These are phyloP conservation scores for Sebastes jordani DNA, from an alignment of 2,797 vertebrate species.

Conservation along the genomic window DNA sequence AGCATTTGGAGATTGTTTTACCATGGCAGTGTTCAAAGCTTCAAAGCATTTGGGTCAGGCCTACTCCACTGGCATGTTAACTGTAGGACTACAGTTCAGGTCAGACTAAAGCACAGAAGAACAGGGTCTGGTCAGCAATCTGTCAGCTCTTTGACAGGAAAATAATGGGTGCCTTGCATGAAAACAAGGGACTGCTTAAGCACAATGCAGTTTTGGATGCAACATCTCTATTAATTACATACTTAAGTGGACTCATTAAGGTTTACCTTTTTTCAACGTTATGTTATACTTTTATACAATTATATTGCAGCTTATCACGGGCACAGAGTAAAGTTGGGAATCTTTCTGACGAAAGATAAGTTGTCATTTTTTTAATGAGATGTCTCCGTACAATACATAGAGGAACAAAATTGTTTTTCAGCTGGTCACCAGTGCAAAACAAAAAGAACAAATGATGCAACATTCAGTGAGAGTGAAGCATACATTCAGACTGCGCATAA, in stretches of 20 bases:
- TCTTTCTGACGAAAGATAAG: background rate
- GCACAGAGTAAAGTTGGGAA: background rate
- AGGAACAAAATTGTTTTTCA: background rate
- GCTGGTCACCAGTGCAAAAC: background rate
- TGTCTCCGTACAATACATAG: background rate
- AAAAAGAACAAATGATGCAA: background rate
- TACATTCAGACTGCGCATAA: background rate
- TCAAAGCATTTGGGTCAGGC: no score
- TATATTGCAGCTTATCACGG: background rate
- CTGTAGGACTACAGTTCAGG: background rate
- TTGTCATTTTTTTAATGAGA: background rate
- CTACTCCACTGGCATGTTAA: background rate
- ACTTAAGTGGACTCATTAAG: background rate
- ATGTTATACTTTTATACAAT: background rate
- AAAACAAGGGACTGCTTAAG: background rate
- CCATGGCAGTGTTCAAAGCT: no score
- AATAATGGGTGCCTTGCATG: background rate
- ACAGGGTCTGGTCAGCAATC: no score
- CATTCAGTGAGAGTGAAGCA: background rate
- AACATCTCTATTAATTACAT: background rate
- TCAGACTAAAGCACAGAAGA: no score
- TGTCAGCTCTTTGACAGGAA: background rate
- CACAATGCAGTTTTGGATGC: background rate
- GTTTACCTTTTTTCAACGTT: background rate
- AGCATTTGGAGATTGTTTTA: no score